Evolutionary conservation across 1,140 invertebrate genomes (phyloP).

Genomic region (Neuroterus valhalla): DNA sequence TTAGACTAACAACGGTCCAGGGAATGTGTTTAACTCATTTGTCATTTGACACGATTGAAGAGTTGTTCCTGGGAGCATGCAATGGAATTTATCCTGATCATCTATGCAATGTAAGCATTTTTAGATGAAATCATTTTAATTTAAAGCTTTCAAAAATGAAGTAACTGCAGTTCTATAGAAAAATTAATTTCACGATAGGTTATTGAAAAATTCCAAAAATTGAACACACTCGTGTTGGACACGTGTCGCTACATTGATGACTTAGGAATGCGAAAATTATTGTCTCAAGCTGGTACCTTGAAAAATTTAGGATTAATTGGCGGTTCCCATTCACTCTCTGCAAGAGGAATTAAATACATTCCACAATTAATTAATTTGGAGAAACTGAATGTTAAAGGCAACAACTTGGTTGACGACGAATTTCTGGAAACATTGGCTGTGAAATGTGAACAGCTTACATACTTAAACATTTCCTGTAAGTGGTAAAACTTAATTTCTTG

Average conservation of each 20-base stretch:
- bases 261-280: background rate
- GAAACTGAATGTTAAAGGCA: background rate
- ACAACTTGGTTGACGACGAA: slow-evolving; percentile 1
- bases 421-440: slow-evolving; percentile 3
- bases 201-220: background rate
- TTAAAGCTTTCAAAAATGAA: background rate
- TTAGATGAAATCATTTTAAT: background rate
- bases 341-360: background rate
- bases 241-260: slow-evolving; percentile 5
- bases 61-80: background rate
- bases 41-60: slow-evolving; percentile 14
- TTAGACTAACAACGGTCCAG: background rate
- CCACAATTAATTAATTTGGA: background rate
- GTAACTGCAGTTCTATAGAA: too few relatives aligned
- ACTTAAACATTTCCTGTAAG: slow-evolving; percentile 7
- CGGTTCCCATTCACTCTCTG: background rate
- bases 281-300: background rate
- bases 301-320: slow-evolving; percentile 1
- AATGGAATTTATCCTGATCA: slow-evolving; percentile 1
- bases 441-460: slow-evolving; percentile 11
- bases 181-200: background rate
- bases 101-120: background rate
- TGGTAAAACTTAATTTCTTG: background rate
- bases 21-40: background rate
- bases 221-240: background rate